Percentiles rank a stretch among this genome's conserved stretches.
Conservation (phyloP, 2,888 invertebrate genomes). For the Megamerina dolium region DNA sequence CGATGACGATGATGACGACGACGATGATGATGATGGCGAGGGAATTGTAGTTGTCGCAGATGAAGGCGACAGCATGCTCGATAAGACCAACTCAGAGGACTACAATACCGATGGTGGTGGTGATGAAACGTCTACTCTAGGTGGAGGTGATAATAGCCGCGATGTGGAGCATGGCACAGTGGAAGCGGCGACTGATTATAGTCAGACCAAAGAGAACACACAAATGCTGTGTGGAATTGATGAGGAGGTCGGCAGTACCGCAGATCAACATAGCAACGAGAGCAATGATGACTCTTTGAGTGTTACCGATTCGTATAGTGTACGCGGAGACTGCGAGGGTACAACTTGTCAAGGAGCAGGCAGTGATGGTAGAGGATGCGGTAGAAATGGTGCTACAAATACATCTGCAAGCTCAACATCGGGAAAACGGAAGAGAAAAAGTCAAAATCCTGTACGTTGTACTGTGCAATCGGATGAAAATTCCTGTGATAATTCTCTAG, state of each 20-base stretch:
- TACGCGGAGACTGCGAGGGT: conserved; percentile 45
- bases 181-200: conserved; percentile 56
- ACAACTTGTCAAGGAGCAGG: conserved; percentile 17
- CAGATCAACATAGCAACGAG: conserved; percentile 41
- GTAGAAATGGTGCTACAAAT: conserved; percentile 15
- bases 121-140: conserved; percentile 30
- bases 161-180: conserved; percentile 40
- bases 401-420: conserved; percentile 37
- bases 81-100: conserved; percentile 47
- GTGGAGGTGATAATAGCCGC: conserved; percentile 26
- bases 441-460: conserved; percentile 78
- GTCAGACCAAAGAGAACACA: conserved; percentile 53
- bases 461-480: conserved; percentile 51
- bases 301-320: conserved; percentile 53
- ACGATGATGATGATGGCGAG: conserved; percentile 50
- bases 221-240: conserved; percentile 16
- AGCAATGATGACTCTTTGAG: conserved; percentile 60
- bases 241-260: conserved; percentile 53
- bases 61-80: conserved; percentile 59
- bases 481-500: conserved; percentile 45
- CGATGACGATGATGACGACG: conserved; percentile 45
- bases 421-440: conserved; percentile 80
- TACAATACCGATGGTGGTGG: conserved; percentile 39
- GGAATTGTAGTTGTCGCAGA: conserved; percentile 76
- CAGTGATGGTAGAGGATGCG: conserved; percentile 20